Evolutionary conservation across 2,113 vertebrate species (phyloP).

Genomic region (Dolichotis patagonum): DNA sequence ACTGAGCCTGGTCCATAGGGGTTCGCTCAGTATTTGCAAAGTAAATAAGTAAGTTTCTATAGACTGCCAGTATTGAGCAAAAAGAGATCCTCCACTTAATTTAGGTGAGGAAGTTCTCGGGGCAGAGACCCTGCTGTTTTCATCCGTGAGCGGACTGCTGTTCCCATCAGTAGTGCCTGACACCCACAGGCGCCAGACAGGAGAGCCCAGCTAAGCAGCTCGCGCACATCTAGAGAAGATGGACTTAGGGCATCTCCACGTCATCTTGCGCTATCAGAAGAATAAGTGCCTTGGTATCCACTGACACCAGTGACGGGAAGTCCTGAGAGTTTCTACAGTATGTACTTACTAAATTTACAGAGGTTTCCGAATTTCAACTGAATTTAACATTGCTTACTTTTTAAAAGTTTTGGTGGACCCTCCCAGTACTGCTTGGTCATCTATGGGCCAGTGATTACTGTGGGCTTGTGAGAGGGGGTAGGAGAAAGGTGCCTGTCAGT

Average conservation of each 20-base stretch:
- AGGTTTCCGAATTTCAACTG: neutral
- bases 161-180: neutral
- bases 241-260: neutral
- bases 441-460: neutral
- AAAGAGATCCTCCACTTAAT: neutral
- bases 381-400: slow-evolving; percentile 16
- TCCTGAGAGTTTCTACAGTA: neutral
- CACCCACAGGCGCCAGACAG: neutral
- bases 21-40: neutral
- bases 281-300: neutral
- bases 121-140: neutral
- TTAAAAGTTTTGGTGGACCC: neutral
- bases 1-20: neutral
- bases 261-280: neutral
- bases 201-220: neutral
- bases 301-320: neutral
- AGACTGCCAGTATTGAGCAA: too few species aligned
- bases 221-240: neutral
- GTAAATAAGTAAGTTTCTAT: neutral
- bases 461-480: accelerated
- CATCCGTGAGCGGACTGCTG: neutral
- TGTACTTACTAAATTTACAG: neutral
- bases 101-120: neutral
- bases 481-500: neutral
- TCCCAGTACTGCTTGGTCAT: neutral